phyloP scores from a whole-genome alignment of 2,113 vertebrate species.

The Ictalurus punctatus region DNA sequence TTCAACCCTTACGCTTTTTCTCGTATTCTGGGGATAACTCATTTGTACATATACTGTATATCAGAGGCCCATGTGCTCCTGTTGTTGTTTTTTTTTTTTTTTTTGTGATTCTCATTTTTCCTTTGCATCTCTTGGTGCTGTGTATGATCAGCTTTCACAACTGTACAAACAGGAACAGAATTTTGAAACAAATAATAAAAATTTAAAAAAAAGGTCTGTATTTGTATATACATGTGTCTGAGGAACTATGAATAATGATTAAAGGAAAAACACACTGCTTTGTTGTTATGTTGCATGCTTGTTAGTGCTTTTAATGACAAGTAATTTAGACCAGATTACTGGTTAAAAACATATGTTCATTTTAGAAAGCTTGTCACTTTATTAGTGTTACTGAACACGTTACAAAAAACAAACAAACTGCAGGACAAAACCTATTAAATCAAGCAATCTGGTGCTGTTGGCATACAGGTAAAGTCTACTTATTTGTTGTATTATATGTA shows the following conservation, averaged over 20 bases:
- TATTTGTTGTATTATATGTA: not conserved
- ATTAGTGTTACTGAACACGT: not conserved
- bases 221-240: slow-evolving; percentile 99
- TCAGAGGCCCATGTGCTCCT: slow-evolving; percentile 78
- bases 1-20: not conserved
- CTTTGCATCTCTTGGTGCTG: slow-evolving; percentile 81
- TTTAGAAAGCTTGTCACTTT: not conserved
- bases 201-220: slow-evolving; percentile 79
- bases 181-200: slow-evolving; percentile 75
- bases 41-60: slow-evolving; percentile 77
- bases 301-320: not conserved
- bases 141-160: slow-evolving; percentile 88
- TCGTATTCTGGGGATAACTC: slow-evolving; percentile 74
- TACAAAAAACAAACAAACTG: not conserved
- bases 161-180: slow-evolving; percentile 82
- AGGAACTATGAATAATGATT: slow-evolving; percentile 94
- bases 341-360: not conserved
- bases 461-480: not conserved
- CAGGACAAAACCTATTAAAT: not conserved
- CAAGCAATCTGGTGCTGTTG: not conserved
- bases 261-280: slow-evolving; percentile 71
- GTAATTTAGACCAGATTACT: not conserved
- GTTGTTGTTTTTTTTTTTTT: slow-evolving; percentile 62
- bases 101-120: slow-evolving; percentile 62
- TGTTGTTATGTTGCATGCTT: slow-evolving; percentile 50